A percentile compares a stretch with the other conserved stretches of the same genome.
phyloP scores from a whole-genome alignment of 2,797 vertebrate genomes.

The Ctenosaura bakeri region DNA sequence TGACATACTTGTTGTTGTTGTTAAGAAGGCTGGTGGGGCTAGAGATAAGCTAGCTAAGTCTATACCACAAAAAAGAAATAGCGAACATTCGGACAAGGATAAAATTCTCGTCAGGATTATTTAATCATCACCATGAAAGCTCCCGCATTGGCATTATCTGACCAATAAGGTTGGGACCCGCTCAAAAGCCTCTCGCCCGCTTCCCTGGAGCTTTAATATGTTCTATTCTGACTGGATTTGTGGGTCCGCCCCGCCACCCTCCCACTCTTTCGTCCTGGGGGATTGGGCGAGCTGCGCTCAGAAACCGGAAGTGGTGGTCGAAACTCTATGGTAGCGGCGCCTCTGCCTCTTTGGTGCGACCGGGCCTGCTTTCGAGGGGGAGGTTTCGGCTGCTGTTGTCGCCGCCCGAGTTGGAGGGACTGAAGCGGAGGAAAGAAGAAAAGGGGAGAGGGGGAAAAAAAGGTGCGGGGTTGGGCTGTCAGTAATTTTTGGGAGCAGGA shows the following conservation, averaged over 20 bases:
- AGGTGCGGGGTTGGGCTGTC: neutral
- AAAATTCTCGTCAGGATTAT: neutral
- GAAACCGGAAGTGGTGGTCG: conserved; percentile 7
- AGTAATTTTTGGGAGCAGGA: no score
- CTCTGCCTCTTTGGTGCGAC: neutral
- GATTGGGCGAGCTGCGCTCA: neutral
- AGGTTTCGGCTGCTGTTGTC: neutral
- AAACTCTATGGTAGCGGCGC: rapidly evolving
- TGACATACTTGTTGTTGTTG: neutral
- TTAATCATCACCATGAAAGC: neutral
- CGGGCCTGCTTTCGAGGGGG: neutral
- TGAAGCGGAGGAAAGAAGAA: no score
- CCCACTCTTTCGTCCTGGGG: no score
- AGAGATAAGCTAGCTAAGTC: neutral
- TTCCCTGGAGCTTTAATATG: no score
- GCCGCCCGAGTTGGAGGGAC: neutral
- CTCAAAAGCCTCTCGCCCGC: neutral
- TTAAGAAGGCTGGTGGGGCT: neutral
- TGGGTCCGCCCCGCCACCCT: no score
- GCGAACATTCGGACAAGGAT: neutral
- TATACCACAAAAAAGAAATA: neutral
- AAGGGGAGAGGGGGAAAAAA: no score
- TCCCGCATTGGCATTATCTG: no score
- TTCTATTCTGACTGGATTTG: no score
- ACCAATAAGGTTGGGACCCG: neutral